Percentiles rank a stretch among this genome's conserved stretches.
phyloP scores from a whole-genome alignment of 2,888 invertebrate species.

The Heliconius sara region DNA sequence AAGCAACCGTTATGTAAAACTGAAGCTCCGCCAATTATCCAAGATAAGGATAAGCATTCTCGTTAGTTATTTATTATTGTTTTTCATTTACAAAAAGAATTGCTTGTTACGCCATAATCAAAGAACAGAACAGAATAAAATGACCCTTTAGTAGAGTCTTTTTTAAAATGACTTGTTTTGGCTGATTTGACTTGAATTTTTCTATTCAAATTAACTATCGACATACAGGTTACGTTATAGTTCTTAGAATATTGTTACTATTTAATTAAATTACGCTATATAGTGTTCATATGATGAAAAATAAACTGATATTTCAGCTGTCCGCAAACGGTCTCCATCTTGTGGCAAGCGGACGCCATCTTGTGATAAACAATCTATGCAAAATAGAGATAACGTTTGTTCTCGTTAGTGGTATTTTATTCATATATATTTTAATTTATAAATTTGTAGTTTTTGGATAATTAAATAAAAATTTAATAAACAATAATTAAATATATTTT shows the following conservation, averaged over 20 bases:
- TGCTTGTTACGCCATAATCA: no score
- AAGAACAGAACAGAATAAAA: no score
- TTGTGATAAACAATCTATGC: slow-evolving; percentile 8
- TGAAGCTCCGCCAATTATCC: not conserved
- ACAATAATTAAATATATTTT: not conserved
- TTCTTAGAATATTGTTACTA: not conserved
- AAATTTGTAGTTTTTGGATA: not conserved
- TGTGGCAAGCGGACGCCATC: slow-evolving; percentile 29
- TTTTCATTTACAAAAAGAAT: not conserved
- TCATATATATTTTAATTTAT: not conserved
- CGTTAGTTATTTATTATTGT: slow-evolving; percentile 4
- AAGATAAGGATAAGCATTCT: slow-evolving; percentile 6
- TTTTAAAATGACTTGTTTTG: no score
- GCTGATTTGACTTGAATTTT: no score
- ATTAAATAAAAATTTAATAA: not conserved
- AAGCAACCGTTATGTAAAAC: not conserved
- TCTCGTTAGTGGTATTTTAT: slow-evolving; percentile 58
- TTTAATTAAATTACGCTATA: not conserved
- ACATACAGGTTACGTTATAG: no score
- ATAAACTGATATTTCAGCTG: not conserved
- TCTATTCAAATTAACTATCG: no score
- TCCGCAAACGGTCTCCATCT: slow-evolving; percentile 24
- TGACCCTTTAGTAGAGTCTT: no score
- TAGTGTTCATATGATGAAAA: not conserved
- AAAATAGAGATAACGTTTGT: slow-evolving; percentile 63